A percentile compares a stretch with the other conserved stretches of the same genome.
Evolutionary conservation across 1,140 invertebrate genomes (phyloP).

Genomic region (Drosophila orosa): DNA sequence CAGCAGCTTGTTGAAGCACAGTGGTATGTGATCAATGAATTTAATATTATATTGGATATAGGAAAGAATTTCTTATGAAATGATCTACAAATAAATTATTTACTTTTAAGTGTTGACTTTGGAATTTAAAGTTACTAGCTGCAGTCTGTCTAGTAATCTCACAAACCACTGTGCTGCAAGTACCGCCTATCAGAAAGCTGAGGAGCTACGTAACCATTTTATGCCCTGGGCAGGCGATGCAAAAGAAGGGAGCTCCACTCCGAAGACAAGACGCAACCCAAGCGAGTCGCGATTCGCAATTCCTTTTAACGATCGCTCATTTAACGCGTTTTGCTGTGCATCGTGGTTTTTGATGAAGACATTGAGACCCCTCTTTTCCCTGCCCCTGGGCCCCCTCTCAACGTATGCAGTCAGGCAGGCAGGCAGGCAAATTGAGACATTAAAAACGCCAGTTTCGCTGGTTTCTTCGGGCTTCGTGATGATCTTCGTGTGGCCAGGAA

Average conservation of each 20-base stretch:
- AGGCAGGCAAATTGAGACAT: conserved; percentile 78
- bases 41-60: not conserved
- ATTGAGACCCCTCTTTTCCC: conserved; percentile 45
- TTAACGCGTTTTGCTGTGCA: conserved; percentile 76
- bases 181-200: conserved; percentile 37
- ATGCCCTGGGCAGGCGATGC: conserved; percentile 42
- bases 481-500: conserved; percentile 59
- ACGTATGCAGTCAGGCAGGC: conserved; percentile 22
- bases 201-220: conserved; percentile 53
- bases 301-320: conserved; percentile 80
- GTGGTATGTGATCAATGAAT: not conserved
- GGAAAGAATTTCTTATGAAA: not conserved
- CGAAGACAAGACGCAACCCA: conserved; percentile 41
- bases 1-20: conserved; percentile 39
- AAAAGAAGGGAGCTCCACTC: conserved; percentile 44
- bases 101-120: not conserved
- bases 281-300: conserved; percentile 59
- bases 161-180: conserved; percentile 39
- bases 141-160: not conserved
- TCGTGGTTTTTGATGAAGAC: conserved; percentile 76
- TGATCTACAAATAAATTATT: not conserved
- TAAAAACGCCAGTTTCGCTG: conserved; percentile 64
- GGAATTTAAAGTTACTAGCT: not conserved
- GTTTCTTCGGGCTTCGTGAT: conserved; percentile 39
- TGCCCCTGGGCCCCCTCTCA: conserved; percentile 1